Percentiles rank a stretch among this genome's conserved stretches.
phyloP scores from a whole-genome alignment of 2,888 invertebrate species.

The Lacanobia wlatinum region DNA sequence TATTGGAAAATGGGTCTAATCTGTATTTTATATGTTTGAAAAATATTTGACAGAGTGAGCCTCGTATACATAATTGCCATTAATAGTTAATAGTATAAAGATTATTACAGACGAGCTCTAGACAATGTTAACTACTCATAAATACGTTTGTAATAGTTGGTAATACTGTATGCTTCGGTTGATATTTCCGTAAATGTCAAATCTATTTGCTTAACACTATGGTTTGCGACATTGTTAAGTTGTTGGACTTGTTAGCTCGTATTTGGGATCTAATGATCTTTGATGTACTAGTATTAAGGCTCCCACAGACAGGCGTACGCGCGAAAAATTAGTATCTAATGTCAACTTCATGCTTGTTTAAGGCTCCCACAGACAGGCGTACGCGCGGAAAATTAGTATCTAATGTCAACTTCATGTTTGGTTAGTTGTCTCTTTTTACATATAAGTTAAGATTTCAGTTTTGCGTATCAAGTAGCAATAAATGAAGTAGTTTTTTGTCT shows the following conservation, averaged over 20 bases:
- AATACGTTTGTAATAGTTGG: background rate
- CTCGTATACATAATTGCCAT: conserved; percentile 4
- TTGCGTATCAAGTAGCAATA: no score
- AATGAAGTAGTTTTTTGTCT: no score
- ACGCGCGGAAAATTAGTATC: background rate
- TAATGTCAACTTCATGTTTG: background rate
- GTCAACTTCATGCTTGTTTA: background rate
- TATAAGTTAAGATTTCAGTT: no score
- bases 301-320: no score
- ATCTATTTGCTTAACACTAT: conserved; percentile 11
- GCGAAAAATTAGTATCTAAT: background rate
- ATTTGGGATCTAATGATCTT: conserved; percentile 22
- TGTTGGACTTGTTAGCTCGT: background rate
- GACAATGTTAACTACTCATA: background rate
- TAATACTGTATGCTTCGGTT: background rate
- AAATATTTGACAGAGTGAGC: conserved; percentile 7
- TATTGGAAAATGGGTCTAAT: conserved; percentile 18
- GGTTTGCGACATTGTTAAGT: background rate
- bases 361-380: background rate
- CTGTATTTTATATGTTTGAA: conserved; percentile 25
- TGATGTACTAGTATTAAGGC: background rate
- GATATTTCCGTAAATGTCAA: conserved; percentile 17
- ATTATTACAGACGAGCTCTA: background rate
- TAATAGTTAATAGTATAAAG: background rate
- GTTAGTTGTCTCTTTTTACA: no score